Conservation (phyloP, 1,140 invertebrate species). For the Nylanderia fulva region DNA sequence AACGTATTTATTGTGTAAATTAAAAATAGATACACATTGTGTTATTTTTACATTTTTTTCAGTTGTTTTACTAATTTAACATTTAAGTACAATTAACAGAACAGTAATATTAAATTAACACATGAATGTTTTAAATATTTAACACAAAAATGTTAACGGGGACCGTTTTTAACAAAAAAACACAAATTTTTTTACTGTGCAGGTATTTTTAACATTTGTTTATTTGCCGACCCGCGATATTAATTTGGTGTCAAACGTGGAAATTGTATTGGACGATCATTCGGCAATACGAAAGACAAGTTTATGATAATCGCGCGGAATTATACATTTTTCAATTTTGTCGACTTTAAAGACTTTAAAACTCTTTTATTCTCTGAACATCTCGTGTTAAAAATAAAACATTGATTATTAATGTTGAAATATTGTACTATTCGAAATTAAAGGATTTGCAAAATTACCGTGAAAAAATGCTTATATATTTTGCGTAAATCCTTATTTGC, state of each 20-base stretch:
- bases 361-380: not conserved
- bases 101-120: too few species aligned
- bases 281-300: not conserved
- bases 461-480: conserved; percentile 16
- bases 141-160: too few species aligned
- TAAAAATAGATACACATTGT: too few species aligned
- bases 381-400: conserved; percentile 12
- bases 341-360: not conserved
- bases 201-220: not conserved
- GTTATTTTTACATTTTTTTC: too few species aligned
- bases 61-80: too few species aligned
- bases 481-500: not conserved
- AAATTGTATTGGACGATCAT: too few species aligned
- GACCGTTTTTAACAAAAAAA: too few species aligned
- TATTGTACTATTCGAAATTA: conserved; percentile 5
- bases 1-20: too few species aligned
- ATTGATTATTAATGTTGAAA: conserved; percentile 19
- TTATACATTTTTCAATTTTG: not conserved
- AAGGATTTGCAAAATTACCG: conserved; percentile 1
- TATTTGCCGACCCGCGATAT: not conserved
- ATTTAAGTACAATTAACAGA: too few species aligned
- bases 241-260: not conserved
- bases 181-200: too few species aligned
- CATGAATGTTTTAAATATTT: too few species aligned
- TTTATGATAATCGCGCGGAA: not conserved